A percentile compares a stretch with the other conserved stretches of the same genome.
These are phyloP conservation scores for Dasypus novemcinctus DNA, from an alignment of 2,113 vertebrate genomes.

Conservation along the genomic window DNA sequence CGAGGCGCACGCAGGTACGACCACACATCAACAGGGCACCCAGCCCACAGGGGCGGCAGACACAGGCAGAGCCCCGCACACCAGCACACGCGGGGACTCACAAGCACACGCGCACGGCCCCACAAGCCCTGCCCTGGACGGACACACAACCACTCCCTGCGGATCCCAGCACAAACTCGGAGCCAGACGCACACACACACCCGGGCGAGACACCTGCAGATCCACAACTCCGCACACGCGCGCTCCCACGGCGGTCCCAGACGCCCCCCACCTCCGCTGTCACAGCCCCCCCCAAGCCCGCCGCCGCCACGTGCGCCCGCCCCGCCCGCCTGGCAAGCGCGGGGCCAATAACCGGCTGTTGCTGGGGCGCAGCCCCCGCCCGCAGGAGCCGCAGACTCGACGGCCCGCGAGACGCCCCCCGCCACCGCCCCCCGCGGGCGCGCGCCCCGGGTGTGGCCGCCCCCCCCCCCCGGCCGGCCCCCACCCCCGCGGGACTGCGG, in stretches of 20 bases:
- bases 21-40: conserved; percentile 5
- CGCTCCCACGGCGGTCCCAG: conserved; percentile 68
- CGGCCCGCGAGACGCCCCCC: conserved; percentile 67
- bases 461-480: conserved; percentile 42
- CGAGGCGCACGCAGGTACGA: conserved; percentile 52
- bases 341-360: conserved; percentile 79
- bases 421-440: conserved; percentile 72
- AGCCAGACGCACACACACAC: conserved; percentile 73
- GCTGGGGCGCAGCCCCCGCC: conserved; percentile 79
- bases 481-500: background rate
- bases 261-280: conserved; percentile 65
- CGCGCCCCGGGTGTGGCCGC: conserved; percentile 75
- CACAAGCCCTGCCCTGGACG: conserved; percentile 44
- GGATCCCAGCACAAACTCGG: conserved; percentile 67
- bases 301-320: conserved; percentile 75
- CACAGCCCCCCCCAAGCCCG: conserved; percentile 48
- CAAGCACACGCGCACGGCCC: conserved; percentile 29
- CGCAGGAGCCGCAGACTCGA: conserved; percentile 71
- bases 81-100: conserved; percentile 7
- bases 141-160: conserved; percentile 28
- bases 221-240: conserved; percentile 71
- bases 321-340: conserved; percentile 72
- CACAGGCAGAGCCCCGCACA: background rate
- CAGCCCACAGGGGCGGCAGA: background rate
- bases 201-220: conserved; percentile 77